Conservation (phyloP, 2,113 vertebrate genomes). For the Scortum barcoo region DNA sequence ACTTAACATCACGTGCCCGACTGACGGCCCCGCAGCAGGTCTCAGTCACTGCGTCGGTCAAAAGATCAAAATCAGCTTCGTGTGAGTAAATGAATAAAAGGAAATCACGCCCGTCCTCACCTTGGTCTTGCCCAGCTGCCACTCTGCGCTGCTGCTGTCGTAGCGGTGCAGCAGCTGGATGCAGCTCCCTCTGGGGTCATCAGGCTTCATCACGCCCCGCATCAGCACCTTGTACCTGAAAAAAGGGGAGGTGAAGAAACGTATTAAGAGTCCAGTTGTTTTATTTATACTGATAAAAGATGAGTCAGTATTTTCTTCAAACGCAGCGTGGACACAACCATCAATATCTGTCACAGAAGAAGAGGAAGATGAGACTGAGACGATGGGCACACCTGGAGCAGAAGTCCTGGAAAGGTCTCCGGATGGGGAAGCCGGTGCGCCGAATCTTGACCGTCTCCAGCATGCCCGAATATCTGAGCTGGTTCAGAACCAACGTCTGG, state of each 20-base stretch:
- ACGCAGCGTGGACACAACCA: not conserved
- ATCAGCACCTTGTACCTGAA: constrained; percentile 92
- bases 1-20: not conserved
- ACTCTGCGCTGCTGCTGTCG: constrained; percentile 88
- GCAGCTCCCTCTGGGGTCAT: constrained; percentile 89
- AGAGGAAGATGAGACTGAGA: not conserved
- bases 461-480: constrained; percentile 98
- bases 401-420: constrained; percentile 94
- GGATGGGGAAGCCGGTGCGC: constrained; percentile 91
- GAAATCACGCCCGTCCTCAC: constrained; percentile 70
- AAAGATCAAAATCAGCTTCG: not conserved
- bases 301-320: too few species aligned
- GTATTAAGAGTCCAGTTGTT: not conserved
- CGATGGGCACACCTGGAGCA: constrained; percentile 85
- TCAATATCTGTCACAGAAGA: not conserved
- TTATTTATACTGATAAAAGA: not conserved
- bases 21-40: not conserved
- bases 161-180: constrained; percentile 87
- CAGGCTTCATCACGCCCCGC: constrained; percentile 81
- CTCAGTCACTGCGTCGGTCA: not conserved
- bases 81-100: not conserved
- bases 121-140: constrained; percentile 98
- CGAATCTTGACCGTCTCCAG: constrained; percentile 96
- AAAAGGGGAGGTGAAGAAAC: not conserved
- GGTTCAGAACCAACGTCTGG: constrained; percentile 95